Percentiles rank a stretch among this genome's conserved stretches.
These are phyloP conservation scores for Sinohyriopsis cumingii DNA, from an alignment of 2,888 invertebrate species.

Conservation along the genomic window DNA sequence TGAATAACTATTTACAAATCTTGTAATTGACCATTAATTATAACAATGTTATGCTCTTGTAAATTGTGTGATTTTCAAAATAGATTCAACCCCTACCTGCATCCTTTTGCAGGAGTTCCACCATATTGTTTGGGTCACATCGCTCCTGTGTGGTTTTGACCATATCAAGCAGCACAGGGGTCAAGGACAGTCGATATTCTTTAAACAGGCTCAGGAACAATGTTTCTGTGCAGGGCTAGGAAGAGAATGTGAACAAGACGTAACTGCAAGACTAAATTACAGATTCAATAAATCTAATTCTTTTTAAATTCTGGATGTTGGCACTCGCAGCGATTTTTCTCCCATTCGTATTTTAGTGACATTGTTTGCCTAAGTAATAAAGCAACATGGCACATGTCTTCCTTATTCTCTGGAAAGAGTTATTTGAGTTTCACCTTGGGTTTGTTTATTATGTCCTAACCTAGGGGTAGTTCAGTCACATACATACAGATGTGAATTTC, in stretches of 20 bases:
- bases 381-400: too few relatives aligned
- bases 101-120: constrained; percentile 88
- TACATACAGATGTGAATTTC: too few relatives aligned
- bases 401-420: too few relatives aligned
- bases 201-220: constrained; percentile 89
- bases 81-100: constrained; percentile 74
- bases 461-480: too few relatives aligned
- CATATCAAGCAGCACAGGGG: constrained; percentile 82
- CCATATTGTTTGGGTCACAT: constrained; percentile 81
- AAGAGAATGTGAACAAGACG: constrained; percentile 1
- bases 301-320: too few relatives aligned
- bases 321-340: too few relatives aligned
- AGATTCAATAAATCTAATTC: neutral
- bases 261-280: neutral
- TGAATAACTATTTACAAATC: too few relatives aligned
- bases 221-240: constrained; percentile 89
- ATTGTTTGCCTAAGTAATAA: too few relatives aligned
- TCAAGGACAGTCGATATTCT: constrained; percentile 82
- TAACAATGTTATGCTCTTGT: neutral
- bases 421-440: too few relatives aligned
- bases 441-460: too few relatives aligned
- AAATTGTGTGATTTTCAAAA: neutral
- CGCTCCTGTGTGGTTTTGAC: constrained; percentile 79
- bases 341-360: too few relatives aligned
- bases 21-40: too few relatives aligned